These are phyloP conservation scores for Candoia aspera DNA, from an alignment of 2,113 vertebrate species.

Conservation along the genomic window DNA sequence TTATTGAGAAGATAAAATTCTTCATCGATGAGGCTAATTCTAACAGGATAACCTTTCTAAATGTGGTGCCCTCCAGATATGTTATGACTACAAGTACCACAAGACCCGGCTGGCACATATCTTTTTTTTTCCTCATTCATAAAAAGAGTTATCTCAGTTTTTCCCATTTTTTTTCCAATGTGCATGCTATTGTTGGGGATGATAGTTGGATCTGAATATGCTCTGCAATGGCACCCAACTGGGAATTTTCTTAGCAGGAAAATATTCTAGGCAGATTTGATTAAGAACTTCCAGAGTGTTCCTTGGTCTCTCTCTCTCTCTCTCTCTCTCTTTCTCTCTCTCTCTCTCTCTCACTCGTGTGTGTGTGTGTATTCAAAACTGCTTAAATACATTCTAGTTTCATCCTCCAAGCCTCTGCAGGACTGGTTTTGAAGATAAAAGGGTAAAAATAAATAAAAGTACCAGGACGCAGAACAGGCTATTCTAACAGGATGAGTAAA, in stretches of 20 bases:
- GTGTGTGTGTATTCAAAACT: no score
- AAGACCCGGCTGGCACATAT: background rate
- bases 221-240: background rate
- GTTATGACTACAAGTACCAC: background rate
- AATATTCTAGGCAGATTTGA: background rate
- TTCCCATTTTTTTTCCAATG: background rate
- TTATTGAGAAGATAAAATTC: rapidly evolving
- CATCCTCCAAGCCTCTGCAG: no score
- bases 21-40: background rate
- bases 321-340: no score
- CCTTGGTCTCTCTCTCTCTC: no score
- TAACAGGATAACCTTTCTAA: background rate
- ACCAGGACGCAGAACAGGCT: background rate
- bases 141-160: background rate
- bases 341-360: no score
- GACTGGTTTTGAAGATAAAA: background rate
- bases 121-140: background rate
- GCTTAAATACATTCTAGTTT: no score
- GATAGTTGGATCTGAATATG: background rate
- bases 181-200: background rate
- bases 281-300: background rate
- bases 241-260: background rate
- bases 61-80: background rate
- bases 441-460: background rate
- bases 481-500: background rate